phyloP scores from a whole-genome alignment of 2,888 invertebrate species.

The Melieria crassipennis region DNA sequence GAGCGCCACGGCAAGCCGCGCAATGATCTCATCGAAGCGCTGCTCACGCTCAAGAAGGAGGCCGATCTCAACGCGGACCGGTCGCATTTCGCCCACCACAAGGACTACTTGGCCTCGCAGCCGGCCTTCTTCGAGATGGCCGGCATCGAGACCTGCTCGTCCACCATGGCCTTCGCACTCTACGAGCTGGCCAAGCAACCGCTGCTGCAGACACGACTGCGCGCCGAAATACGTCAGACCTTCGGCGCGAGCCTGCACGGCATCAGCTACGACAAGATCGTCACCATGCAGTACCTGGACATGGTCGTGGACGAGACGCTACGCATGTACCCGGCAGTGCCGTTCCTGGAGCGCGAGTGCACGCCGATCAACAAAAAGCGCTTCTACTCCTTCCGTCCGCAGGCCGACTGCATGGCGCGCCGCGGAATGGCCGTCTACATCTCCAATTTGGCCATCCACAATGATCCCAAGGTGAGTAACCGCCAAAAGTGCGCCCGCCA shows the following conservation, averaged over 20 bases:
- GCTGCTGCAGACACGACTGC: slow-evolving; percentile 63
- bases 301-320: slow-evolving; percentile 65
- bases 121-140: slow-evolving; percentile 63
- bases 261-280: slow-evolving; percentile 64
- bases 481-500: no score
- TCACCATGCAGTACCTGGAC: slow-evolving; percentile 65
- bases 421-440: slow-evolving; percentile 63
- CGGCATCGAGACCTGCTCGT: slow-evolving; percentile 62
- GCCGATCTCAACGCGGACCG: slow-evolving; percentile 54
- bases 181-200: slow-evolving; percentile 65
- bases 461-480: slow-evolving; percentile 59
- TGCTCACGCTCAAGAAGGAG: slow-evolving; percentile 66
- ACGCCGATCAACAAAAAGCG: slow-evolving; percentile 56
- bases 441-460: slow-evolving; percentile 61
- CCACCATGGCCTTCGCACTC: slow-evolving; percentile 65
- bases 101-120: slow-evolving; percentile 62
- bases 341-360: slow-evolving; percentile 62
- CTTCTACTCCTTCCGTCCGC: slow-evolving; percentile 59
- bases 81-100: slow-evolving; percentile 55
- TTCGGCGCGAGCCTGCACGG: slow-evolving; percentile 45
- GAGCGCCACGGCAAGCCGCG: slow-evolving; percentile 62
- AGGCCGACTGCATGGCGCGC: slow-evolving; percentile 58
- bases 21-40: slow-evolving; percentile 68
- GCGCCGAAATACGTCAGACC: slow-evolving; percentile 64
- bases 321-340: slow-evolving; percentile 63